Evolutionary conservation across 2,888 invertebrate genomes (phyloP), one percentile per base, ranked within the genome.

Genomic region (Volucella inanis): DNA sequence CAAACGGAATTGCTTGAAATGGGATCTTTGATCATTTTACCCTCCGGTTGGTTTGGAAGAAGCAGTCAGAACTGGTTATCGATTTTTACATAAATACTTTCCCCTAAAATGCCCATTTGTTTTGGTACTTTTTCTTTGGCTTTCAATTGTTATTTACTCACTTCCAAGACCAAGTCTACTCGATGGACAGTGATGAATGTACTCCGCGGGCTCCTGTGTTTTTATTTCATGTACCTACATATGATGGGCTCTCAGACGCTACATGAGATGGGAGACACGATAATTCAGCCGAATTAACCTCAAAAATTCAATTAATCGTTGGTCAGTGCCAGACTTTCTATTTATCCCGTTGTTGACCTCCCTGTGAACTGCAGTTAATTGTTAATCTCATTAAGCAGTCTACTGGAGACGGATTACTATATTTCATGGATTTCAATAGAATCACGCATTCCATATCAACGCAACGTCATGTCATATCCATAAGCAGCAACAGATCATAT

Each of bases 351-450:
- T 12, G 45, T 45, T 85, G 80, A 85, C 80, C 31, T 31, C 31
- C 80, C 85, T 85, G 76, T 67, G 61, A 80, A 85, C 59, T 57
- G 67, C 61, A 67, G 80, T 85, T 76, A 85, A 85, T 85, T 85
- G 84, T 62, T 76, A 80, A 76, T 80, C 76, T 71, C 47, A 52
- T 72, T 65, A 59, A 49, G 64, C 14, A 54, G 49, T 47, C 54
- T 43, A 12, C 50, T 55, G 64, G 72, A 43, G 49, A 45, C 14
- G 2, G 12, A 57, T 22, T 55, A n/a, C n/a, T n/a, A n/a, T n/a
- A 14, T 78, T 49, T 11, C 64, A 64, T 70, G 55, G 78, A 78
- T 71, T 71, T 43, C 14, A 49, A 31, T 31, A 31, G 6, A 31
- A 31, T 22, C 18, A 22, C 18, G 18, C 2, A 22, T 31, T 31